phyloP scores from a whole-genome alignment of 2,797 vertebrate genomes.

The Mormyrus hasselquistii region DNA sequence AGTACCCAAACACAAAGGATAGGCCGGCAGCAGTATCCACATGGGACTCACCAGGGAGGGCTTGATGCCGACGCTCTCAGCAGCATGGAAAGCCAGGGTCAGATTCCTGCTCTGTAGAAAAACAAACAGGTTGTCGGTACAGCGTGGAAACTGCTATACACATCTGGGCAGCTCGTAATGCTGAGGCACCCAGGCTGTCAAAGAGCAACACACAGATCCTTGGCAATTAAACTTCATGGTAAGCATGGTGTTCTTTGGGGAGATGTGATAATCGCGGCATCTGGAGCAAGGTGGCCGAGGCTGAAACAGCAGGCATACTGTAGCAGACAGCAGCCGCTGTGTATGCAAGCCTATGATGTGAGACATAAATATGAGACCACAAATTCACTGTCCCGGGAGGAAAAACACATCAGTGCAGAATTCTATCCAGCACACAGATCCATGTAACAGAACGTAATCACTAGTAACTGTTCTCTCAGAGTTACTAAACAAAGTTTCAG shows the following conservation, averaged over 20 bases:
- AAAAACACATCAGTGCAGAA: neutral
- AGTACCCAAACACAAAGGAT: neutral
- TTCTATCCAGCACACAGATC: neutral
- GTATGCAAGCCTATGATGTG: neutral
- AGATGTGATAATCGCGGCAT: neutral
- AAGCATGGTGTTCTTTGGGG: neutral
- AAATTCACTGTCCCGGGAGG: neutral
- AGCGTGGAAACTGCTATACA: neutral
- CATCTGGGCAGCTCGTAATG: neutral
- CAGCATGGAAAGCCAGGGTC: slow-evolving; percentile 90
- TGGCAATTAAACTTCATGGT: neutral
- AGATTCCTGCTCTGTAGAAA: slow-evolving; percentile 78
- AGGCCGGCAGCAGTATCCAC: neutral
- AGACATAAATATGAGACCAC: neutral
- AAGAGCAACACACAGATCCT: neutral
- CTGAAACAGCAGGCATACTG: neutral
- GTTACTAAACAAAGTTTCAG: neutral
- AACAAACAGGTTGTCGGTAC: slow-evolving; percentile 8
- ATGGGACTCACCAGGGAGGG: slow-evolving; percentile 82
- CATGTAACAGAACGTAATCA: neutral
- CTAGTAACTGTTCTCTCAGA: neutral
- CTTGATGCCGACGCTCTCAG: slow-evolving; percentile 92
- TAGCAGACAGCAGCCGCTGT: neutral
- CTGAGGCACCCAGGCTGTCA: neutral
- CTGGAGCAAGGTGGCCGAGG: neutral